A percentile compares a stretch with the other conserved stretches of the same genome.
phyloP scores from a whole-genome alignment of 2,888 invertebrate genomes.

The Athrips mouffetella region DNA sequence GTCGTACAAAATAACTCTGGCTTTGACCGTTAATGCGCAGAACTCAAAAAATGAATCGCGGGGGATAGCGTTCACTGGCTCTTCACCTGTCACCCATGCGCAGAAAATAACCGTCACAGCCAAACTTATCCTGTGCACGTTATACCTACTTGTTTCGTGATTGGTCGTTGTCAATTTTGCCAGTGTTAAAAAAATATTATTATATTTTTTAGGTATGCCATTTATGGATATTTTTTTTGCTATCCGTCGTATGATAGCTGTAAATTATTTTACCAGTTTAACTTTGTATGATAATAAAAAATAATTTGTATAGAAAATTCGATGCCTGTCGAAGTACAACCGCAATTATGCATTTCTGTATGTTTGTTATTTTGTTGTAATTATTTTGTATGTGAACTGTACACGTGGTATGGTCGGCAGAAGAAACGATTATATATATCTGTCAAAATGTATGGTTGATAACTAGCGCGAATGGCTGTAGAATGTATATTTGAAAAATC shows the following conservation, averaged over 20 bases:
- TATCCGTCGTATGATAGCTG: conserved; percentile 1
- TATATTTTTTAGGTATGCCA: background rate
- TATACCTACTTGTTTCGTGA: background rate
- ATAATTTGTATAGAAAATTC: conserved; percentile 22
- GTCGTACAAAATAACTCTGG: background rate
- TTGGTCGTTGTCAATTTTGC: background rate
- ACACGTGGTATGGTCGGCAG: conserved; percentile 10
- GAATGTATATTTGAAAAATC: background rate
- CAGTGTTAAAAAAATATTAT: background rate
- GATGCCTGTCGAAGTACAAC: conserved; percentile 35
- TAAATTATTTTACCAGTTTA: conserved; percentile 7
- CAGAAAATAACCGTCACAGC: no score
- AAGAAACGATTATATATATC: background rate
- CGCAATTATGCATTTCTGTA: conserved; percentile 26
- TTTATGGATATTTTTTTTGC: background rate
- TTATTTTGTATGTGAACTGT: conserved; percentile 8
- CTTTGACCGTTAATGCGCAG: no score
- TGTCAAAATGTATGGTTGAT: background rate
- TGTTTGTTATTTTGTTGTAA: conserved; percentile 15
- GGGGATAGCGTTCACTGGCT: no score
- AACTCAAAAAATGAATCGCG: no score
- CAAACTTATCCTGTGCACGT: no score
- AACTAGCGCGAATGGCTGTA: background rate
- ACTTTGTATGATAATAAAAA: background rate
- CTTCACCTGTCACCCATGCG: no score